Conservation (phyloP, 2,797 vertebrate genomes). For the Streptopelia turtur region DNA sequence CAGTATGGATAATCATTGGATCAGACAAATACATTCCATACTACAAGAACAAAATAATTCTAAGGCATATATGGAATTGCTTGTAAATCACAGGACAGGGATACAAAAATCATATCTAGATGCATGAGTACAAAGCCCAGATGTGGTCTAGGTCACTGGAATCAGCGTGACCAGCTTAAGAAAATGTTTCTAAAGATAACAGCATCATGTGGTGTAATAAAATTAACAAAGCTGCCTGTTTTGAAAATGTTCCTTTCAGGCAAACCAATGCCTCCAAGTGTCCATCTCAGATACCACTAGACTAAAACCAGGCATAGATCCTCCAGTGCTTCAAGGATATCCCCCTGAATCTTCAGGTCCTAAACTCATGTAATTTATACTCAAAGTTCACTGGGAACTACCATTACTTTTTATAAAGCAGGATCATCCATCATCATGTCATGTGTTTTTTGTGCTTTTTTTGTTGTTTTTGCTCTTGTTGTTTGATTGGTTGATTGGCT, state of each 20-base stretch:
- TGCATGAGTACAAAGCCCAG: background rate
- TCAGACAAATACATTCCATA: background rate
- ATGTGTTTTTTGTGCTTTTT: too few species aligned
- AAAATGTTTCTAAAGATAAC: background rate
- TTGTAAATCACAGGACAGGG: background rate
- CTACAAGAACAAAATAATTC: background rate
- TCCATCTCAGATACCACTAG: background rate
- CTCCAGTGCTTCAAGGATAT: background rate
- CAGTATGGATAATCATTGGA: background rate
- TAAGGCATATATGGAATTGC: background rate
- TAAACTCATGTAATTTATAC: background rate
- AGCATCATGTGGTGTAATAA: background rate
- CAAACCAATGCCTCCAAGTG: background rate
- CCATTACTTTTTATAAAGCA: rapidly evolving
- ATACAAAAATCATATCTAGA: background rate
- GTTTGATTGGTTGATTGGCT: background rate
- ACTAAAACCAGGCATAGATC: background rate
- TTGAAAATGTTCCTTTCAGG: background rate
- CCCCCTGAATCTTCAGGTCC: background rate
- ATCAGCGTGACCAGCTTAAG: background rate
- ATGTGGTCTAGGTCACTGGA: background rate
- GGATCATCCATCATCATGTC: background rate
- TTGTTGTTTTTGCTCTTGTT: too few species aligned
- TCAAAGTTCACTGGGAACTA: background rate
- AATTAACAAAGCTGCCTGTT: background rate